Percentiles rank a stretch among this genome's conserved stretches.
phyloP scores from a whole-genome alignment of 2,797 vertebrate genomes.

The Urosaurus nigricauda region DNA sequence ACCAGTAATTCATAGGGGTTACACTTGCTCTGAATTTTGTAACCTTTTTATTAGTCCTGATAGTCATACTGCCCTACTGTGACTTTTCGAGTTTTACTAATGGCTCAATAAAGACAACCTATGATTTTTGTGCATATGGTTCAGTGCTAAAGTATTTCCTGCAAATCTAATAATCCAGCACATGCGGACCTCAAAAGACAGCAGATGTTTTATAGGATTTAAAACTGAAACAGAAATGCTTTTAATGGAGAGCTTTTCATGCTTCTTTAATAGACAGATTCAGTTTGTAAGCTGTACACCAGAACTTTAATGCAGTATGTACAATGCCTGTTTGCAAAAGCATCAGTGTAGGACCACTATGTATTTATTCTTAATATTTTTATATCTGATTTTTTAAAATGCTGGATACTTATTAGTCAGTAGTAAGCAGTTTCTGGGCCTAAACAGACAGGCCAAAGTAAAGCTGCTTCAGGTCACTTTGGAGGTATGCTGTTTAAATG shows the following conservation, averaged over 20 bases:
- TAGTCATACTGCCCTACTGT: neutral
- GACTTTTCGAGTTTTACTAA: neutral
- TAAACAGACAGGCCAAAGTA: too few relatives aligned
- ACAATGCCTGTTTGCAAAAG: conserved; percentile 20
- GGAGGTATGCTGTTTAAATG: too few relatives aligned
- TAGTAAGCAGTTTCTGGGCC: conserved; percentile 39
- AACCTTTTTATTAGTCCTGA: neutral
- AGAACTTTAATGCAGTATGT: neutral
- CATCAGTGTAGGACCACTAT: neutral
- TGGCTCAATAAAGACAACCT: neutral
- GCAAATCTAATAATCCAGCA: neutral
- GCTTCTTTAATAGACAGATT: conserved; percentile 8
- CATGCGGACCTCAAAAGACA: neutral
- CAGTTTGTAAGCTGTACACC: neutral
- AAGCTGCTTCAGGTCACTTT: too few relatives aligned
- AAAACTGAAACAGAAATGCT: neutral
- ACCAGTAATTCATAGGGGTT: too few relatives aligned
- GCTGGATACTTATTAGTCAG: neutral
- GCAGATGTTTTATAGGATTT: conserved; percentile 13
- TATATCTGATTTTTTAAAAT: neutral
- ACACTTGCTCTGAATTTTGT: neutral
- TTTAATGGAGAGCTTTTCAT: neutral
- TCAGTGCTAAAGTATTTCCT: neutral
- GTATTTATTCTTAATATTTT: neutral
- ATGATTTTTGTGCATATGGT: neutral